phyloP scores from a whole-genome alignment of 1,140 invertebrate species.

The Coenobita brevimanus region DNA sequence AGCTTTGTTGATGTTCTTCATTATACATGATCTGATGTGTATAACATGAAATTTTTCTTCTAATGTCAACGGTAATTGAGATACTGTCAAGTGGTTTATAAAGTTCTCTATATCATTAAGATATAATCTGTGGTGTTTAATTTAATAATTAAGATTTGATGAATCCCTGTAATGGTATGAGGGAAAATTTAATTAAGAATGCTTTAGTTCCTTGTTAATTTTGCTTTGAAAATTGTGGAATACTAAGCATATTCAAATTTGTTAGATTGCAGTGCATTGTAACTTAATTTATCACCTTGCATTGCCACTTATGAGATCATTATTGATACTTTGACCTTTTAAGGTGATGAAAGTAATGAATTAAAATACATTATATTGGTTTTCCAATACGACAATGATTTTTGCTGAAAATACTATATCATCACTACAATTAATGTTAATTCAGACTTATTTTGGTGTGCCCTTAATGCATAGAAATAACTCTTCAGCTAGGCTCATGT shows the following conservation, averaged over 20 bases:
- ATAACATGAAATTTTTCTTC: not conserved
- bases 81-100: slow-evolving; percentile 1
- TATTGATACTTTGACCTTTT: not conserved
- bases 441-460: slow-evolving; percentile 62
- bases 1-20: slow-evolving; percentile 33
- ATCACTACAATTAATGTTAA: slow-evolving; percentile 38
- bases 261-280: not conserved
- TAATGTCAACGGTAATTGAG: not conserved
- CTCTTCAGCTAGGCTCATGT: slow-evolving; percentile 63
- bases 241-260: too few species aligned
- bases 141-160: not conserved
- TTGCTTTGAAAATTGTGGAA: not conserved
- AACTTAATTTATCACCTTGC: slow-evolving; percentile 8
- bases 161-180: not conserved
- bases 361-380: too few species aligned
- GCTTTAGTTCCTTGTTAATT: not conserved
- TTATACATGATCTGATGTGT: slow-evolving; percentile 40
- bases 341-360: not conserved
- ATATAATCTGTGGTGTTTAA: slow-evolving; percentile 30
- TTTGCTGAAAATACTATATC: slow-evolving; percentile 4
- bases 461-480: slow-evolving; percentile 65
- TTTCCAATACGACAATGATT: not conserved
- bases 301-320: slow-evolving; percentile 4
- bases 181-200: slow-evolving; percentile 4
- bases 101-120: not conserved